Conservation (phyloP, 1,140 invertebrate genomes). For the Diprion similis region DNA sequence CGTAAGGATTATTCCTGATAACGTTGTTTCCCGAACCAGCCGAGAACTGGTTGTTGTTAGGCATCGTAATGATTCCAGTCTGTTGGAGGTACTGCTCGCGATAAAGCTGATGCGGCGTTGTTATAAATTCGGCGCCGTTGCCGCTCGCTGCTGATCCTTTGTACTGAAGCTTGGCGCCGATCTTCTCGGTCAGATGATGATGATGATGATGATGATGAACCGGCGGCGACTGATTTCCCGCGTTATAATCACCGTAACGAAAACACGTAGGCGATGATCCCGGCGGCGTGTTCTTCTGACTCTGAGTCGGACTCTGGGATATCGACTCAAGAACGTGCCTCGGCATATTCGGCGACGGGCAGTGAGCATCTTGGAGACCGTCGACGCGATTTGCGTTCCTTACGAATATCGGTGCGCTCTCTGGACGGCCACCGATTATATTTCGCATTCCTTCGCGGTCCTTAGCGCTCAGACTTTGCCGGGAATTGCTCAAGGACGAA, state of each 20-base stretch:
- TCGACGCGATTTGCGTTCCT: constrained; percentile 52
- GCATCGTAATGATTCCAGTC: constrained; percentile 46
- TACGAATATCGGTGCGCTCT: constrained; percentile 52
- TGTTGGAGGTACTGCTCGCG: constrained; percentile 54
- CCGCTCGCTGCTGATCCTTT: constrained; percentile 30
- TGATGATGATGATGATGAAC: neutral
- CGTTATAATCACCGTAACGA: constrained; percentile 33
- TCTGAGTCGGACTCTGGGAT: constrained; percentile 56
- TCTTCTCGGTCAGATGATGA: constrained; percentile 8
- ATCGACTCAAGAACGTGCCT: constrained; percentile 56
- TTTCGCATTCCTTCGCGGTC: constrained; percentile 56
- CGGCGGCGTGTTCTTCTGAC: constrained; percentile 43
- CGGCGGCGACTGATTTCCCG: constrained; percentile 33
- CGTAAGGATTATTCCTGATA: constrained; percentile 49
- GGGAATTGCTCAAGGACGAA: constrained; percentile 20
- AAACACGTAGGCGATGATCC: constrained; percentile 42
- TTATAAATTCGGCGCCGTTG: constrained; percentile 44
- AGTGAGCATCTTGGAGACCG: constrained; percentile 48
- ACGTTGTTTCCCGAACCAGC: constrained; percentile 40
- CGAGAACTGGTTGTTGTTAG: constrained; percentile 35
- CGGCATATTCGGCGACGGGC: constrained; percentile 51
- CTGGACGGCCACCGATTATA: constrained; percentile 55
- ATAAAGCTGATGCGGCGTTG: constrained; percentile 44
- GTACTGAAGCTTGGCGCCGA: constrained; percentile 27
- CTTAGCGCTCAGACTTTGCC: constrained; percentile 41